Percentiles rank a stretch among this genome's conserved stretches.
Evolutionary conservation across 2,797 vertebrate genomes (phyloP).

Genomic region (Sitta carolinensis): DNA sequence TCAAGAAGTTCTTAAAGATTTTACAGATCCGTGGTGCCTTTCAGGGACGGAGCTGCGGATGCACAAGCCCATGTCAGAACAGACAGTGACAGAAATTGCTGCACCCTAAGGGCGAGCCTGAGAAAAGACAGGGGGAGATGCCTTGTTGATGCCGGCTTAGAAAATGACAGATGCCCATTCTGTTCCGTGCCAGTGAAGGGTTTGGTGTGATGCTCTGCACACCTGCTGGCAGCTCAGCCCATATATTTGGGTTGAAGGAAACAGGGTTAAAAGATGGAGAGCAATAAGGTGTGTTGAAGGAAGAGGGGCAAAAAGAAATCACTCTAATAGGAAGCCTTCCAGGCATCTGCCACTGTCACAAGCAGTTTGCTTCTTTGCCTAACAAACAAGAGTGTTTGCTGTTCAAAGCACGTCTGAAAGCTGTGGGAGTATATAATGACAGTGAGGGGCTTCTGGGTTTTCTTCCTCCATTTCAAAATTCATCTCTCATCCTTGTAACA

Average conservation of each 20-base stretch:
- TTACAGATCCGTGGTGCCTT: neutral
- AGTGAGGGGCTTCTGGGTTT: constrained; percentile 19
- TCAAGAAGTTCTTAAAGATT: neutral
- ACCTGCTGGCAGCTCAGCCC: neutral
- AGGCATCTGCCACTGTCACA: neutral
- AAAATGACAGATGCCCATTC: neutral
- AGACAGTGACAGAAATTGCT: neutral
- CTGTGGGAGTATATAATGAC: neutral
- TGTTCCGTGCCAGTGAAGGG: neutral
- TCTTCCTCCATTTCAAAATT: constrained; percentile 9
- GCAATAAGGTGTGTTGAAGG: neutral
- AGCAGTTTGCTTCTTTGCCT: neutral
- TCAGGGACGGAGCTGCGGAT: neutral
- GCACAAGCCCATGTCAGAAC: neutral
- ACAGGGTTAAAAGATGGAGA: neutral
- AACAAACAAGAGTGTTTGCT: constrained; percentile 10
- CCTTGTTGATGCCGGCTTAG: neutral
- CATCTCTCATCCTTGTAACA: neutral
- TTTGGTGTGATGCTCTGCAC: neutral
- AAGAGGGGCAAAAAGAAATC: neutral
- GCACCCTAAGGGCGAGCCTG: neutral
- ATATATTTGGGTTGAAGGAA: neutral
- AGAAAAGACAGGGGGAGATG: neutral
- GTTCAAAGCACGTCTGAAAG: neutral
- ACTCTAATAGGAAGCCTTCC: neutral